These are phyloP conservation scores for Chesias legatella DNA, from an alignment of 2,888 invertebrate species.

Conservation along the genomic window DNA sequence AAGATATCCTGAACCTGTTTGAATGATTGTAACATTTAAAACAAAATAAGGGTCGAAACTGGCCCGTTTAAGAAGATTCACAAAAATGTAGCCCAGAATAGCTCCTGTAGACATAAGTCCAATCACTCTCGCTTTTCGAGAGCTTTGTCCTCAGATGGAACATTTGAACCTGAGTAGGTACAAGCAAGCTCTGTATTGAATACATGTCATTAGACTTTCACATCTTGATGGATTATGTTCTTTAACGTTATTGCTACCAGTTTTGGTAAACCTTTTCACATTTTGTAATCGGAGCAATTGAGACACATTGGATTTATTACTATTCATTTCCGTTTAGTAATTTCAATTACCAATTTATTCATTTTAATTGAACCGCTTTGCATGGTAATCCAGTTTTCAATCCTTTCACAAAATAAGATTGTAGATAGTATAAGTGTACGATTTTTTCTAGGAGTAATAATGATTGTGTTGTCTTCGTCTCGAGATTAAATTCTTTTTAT, in stretches of 20 bases:
- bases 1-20: no score
- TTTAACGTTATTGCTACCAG: constrained; percentile 10
- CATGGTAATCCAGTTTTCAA: constrained; percentile 33
- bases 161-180: no score
- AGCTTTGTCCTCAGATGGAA: no score
- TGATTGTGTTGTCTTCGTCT: no score
- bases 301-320: constrained; percentile 27
- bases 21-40: no score
- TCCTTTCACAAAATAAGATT: constrained; percentile 38
- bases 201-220: constrained; percentile 19
- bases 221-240: constrained; percentile 13
- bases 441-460: no score
- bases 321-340: constrained; percentile 28
- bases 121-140: no score
- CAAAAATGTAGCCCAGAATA: no score
- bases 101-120: no score
- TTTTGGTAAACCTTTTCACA: constrained; percentile 8
- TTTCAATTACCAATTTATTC: constrained; percentile 32
- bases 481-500: no score
- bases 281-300: constrained; percentile 25
- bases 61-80: no score
- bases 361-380: constrained; percentile 36
- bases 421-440: neutral
- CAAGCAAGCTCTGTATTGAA: constrained; percentile 2
- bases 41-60: no score